Percentiles rank a stretch among this genome's conserved stretches.
phyloP scores from a whole-genome alignment of 2,888 invertebrate genomes.

The Drosophila koepferae region DNA sequence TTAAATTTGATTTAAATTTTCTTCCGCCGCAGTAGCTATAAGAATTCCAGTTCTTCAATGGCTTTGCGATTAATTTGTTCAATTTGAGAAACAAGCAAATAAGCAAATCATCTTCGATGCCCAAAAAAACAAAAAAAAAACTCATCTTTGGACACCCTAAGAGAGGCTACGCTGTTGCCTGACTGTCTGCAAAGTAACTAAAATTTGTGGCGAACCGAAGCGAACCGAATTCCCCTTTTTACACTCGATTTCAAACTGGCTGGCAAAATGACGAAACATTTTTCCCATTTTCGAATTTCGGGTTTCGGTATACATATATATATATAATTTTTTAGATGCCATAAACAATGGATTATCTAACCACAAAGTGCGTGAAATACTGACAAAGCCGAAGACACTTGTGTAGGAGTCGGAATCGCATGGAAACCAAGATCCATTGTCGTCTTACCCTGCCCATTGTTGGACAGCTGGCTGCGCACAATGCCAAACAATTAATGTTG shows the following conservation, averaged over 20 bases:
- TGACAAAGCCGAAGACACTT: slow-evolving; percentile 67
- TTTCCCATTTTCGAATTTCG: slow-evolving; percentile 47
- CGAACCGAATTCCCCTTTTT: slow-evolving; percentile 42
- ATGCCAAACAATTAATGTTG: slow-evolving; percentile 78
- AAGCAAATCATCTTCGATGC: slow-evolving; percentile 45
- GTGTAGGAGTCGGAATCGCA: slow-evolving; percentile 65
- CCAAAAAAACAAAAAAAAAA: neutral
- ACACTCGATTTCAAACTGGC: slow-evolving; percentile 22
- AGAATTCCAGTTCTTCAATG: slow-evolving; percentile 1
- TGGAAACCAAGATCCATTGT: slow-evolving; percentile 58
- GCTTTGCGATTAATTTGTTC: slow-evolving; percentile 48
- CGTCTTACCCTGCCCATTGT: slow-evolving; percentile 39
- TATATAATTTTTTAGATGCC: slow-evolving; percentile 25
- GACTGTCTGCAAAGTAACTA: slow-evolving; percentile 51
- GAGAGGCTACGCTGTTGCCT: slow-evolving; percentile 36
- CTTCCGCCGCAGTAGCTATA: slow-evolving; percentile 29
- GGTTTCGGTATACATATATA: neutral
- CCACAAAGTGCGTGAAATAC: slow-evolving; percentile 75
- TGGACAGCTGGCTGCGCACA: slow-evolving; percentile 60
- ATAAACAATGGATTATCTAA: slow-evolving; percentile 82
- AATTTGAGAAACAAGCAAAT: slow-evolving; percentile 22
- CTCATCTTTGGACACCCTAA: slow-evolving; percentile 13
- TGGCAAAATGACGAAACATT: slow-evolving; percentile 74
- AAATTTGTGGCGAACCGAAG: slow-evolving; percentile 55
- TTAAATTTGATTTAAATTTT: neutral